Base-by-base conservation (phyloP, 2,888 invertebrate genomes). In the Campaea margaritaria region DNA sequence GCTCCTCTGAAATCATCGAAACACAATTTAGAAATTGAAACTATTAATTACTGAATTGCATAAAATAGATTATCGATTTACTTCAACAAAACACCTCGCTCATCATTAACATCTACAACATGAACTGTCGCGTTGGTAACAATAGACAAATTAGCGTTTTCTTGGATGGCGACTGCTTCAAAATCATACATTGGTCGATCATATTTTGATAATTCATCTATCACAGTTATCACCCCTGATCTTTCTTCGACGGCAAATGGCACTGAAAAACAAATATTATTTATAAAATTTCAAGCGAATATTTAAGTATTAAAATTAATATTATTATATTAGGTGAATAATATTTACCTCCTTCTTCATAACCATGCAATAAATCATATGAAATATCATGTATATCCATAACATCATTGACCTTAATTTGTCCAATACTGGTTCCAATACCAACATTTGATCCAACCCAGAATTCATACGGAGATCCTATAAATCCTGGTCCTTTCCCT, bases 221-320 rank as follows among this genome's bases (percentile, higher is more conserved):
- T 95, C 0, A 98, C 96, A 0, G 97, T 97, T 46, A 98, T 97
- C 0, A 96, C 96, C 4, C 98, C 98, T 0, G 97, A 96, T 62
- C 95, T 93, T 81, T 97, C 97, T 88, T 97, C 97, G 21, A 98
- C 96, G 3, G 96, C 97, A 85, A 98, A 97, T 4, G 98, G 98
- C n/a, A 97, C 97, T 96, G 85, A 12, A 90, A 93, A 31, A 42
- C 0, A 46, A 61, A 27, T 36, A 43, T 43, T 12, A 14, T 0
- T 10, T 41, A 4, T 7, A 42, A n/a, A 13, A 9, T n/a, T n/a
- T n/a, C n/a, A n/a, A n/a, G n/a, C n/a, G n/a, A n/a, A n/a, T n/a
- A n/a, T n/a, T n/a, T n/a, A 21, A 21, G 2, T 21, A 21, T 21
- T 21, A 21, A 3, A 3, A 21, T 21, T 21, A 21, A 3, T 21